phyloP scores from a whole-genome alignment of 2,113 vertebrate genomes.

The Azemiops feae region DNA sequence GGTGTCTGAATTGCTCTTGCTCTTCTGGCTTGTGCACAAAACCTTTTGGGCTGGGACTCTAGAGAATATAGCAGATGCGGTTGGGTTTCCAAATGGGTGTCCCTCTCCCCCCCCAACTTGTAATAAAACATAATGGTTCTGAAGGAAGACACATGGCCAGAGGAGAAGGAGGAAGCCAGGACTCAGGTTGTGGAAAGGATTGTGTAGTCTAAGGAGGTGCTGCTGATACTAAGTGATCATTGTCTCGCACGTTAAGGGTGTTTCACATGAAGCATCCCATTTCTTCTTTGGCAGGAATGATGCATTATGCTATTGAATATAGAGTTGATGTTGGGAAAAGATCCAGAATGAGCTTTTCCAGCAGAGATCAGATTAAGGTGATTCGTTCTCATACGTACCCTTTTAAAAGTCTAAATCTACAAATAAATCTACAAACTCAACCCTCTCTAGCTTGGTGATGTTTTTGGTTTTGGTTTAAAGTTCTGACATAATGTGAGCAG shows the following conservation, averaged over 20 bases:
- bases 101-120: neutral
- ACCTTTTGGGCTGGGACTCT: neutral
- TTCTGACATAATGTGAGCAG: neutral
- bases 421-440: neutral
- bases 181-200: conserved; percentile 35
- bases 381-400: neutral
- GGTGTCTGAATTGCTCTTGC: neutral
- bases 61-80: neutral
- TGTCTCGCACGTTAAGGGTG: conserved; percentile 13
- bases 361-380: neutral
- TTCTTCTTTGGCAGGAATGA: neutral
- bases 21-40: neutral
- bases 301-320: neutral
- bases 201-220: conserved; percentile 51
- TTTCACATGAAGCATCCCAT: conserved; percentile 49
- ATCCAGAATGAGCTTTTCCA: neutral
- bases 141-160: conserved; percentile 14
- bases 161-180: conserved; percentile 21
- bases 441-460: neutral
- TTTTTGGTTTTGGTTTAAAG: neutral
- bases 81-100: conserved; percentile 29
- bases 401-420: neutral
- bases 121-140: neutral
- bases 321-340: neutral
- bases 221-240: conserved; percentile 55